A percentile compares a stretch with the other conserved stretches of the same genome.
Evolutionary conservation across 2,797 vertebrate genomes (phyloP).

Genomic region (Danionella dracula): DNA sequence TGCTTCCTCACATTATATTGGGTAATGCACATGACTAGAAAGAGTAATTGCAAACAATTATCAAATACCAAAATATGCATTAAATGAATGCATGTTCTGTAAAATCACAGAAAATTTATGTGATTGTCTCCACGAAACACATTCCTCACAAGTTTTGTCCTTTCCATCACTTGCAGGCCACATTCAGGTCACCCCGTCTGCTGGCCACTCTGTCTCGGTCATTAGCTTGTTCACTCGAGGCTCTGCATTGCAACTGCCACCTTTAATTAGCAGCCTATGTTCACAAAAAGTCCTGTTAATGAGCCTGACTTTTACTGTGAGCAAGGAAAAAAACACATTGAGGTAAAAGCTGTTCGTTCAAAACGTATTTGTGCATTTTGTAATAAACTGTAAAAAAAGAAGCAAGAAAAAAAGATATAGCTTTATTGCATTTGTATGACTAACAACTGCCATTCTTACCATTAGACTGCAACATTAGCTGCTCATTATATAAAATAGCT

Average conservation of each 20-base stretch:
- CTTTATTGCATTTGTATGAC: conserved; percentile 1
- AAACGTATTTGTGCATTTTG: too few relatives aligned
- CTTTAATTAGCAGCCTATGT: conserved; percentile 34
- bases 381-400: too few relatives aligned
- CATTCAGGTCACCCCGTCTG: not conserved
- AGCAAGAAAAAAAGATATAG: not conserved
- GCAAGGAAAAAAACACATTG: too few relatives aligned
- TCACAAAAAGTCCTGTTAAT: conserved; percentile 21
- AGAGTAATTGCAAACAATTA: too few relatives aligned
- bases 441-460: too few relatives aligned
- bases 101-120: not conserved
- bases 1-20: too few relatives aligned
- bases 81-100: too few relatives aligned
- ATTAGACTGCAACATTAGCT: too few relatives aligned
- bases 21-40: too few relatives aligned
- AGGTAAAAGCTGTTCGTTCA: not conserved
- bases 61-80: too few relatives aligned
- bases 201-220: not conserved
- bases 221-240: conserved; percentile 34
- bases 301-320: conserved; percentile 30
- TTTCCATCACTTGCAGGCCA: not conserved
- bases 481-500: too few relatives aligned
- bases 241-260: conserved; percentile 10
- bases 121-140: conserved; percentile 4
- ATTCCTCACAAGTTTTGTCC: conserved; percentile 14